Evolutionary conservation across 2,113 vertebrate genomes (phyloP), one percentile per base, ranked within the genome.

Genomic region (Cygnus buccinator): DNA sequence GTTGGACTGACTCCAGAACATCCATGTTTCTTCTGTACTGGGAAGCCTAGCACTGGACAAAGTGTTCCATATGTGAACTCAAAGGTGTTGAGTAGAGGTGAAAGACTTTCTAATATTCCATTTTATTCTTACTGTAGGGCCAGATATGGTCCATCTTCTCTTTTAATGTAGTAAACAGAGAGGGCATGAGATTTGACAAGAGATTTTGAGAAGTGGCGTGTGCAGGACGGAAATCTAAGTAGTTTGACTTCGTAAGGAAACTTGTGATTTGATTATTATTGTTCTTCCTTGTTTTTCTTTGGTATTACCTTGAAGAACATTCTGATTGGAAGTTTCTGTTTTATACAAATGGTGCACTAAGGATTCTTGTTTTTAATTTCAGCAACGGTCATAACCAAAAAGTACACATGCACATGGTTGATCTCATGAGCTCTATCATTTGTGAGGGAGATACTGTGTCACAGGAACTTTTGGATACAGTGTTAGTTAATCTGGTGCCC

Each of bases 321-420:
- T 72, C 48, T 52, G 43, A 78, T 25, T 74, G 33, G 33, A 54
- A 48, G 16, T 19, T 76, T 96, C 6, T 73, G 22, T 8, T 89
- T 83, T 29, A 29, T 63, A 22, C 26, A 17, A 75, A 11, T 75
- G 73, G 6, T 82, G 20, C 35, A 26, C 46, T 95, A 68, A 95
- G 77, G 76, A 86, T 33, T 71, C 43, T 94, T 95, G 14, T 97
- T 96, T 98, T 96, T 85, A 18, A 96, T 98, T 94, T 94, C 97
- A 99, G 99, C 97, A 99, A 99, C 1, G 99, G 99, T 65, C 99
- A 99, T 98, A 99, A 99, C 97, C 99, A 99, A 97, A 99, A 99
- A 97, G 99, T 99, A 76, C 99, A 99, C 93, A 99, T 99, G 99
- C 99, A 99, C 72, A 99, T 99, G 99, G 99, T 99, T 95, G 99